phyloP scores from a whole-genome alignment of 2,888 invertebrate genomes.

The Drosophila antonietae region DNA sequence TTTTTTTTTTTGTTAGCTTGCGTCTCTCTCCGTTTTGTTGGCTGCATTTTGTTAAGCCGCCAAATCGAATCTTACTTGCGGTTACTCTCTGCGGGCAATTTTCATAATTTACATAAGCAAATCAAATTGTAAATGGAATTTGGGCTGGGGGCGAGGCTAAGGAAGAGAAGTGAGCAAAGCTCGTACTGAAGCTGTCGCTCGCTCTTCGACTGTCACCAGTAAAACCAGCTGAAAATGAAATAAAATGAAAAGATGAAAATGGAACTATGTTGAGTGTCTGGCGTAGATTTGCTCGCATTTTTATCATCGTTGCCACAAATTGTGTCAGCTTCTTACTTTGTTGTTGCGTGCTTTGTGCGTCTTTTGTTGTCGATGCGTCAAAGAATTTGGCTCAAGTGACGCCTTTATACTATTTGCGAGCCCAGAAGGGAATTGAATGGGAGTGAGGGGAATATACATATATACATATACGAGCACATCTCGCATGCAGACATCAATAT shows the following conservation, averaged over 20 bases:
- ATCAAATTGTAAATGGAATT: slow-evolving; percentile 79
- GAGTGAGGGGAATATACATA: background rate
- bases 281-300: slow-evolving; percentile 61
- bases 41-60: slow-evolving; percentile 73
- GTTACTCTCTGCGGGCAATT: slow-evolving; percentile 79
- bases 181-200: slow-evolving; percentile 5
- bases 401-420: slow-evolving; percentile 24
- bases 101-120: slow-evolving; percentile 81
- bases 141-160: slow-evolving; percentile 3
- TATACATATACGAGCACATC: background rate
- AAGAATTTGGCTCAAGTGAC: slow-evolving; percentile 74
- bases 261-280: slow-evolving; percentile 77
- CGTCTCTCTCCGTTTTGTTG: slow-evolving; percentile 20
- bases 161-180: background rate
- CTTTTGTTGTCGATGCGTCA: slow-evolving; percentile 72
- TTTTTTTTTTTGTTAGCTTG: slow-evolving; percentile 7
- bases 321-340: slow-evolving; percentile 62
- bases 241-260: slow-evolving; percentile 44
- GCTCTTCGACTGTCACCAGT: slow-evolving; percentile 41
- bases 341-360: slow-evolving; percentile 43
- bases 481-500: slow-evolving; percentile 1
- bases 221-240: slow-evolving; percentile 51
- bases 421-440: background rate
- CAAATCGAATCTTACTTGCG: slow-evolving; percentile 78
- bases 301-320: slow-evolving; percentile 52